Evolutionary conservation across 2,888 invertebrate species (phyloP).

Genomic region (Plutella xylostella): DNA sequence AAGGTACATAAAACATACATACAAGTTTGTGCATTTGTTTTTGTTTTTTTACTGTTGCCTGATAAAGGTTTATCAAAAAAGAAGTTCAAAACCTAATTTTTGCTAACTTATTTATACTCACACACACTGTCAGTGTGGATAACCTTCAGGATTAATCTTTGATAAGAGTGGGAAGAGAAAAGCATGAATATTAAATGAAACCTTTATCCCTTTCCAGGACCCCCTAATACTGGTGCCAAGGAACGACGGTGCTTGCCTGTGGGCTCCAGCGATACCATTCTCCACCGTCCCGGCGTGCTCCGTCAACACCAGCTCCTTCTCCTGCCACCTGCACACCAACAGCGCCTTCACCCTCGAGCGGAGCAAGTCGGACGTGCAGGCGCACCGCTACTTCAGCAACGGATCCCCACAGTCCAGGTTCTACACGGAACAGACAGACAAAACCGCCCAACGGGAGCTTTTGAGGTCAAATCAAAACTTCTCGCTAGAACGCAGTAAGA

Average conservation of each 20-base stretch:
- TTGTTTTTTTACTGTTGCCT: background rate
- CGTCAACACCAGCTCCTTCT: conserved; percentile 50
- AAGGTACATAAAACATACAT: conserved; percentile 68
- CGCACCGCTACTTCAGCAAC: conserved; percentile 36
- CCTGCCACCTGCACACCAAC: conserved; percentile 57
- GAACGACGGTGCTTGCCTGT: conserved; percentile 68
- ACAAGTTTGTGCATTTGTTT: background rate
- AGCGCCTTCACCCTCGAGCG: conserved; percentile 52
- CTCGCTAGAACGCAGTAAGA: conserved; percentile 52
- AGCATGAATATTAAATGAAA: no score
- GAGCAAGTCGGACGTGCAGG: conserved; percentile 57
- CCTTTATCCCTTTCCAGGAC: conserved; percentile 52
- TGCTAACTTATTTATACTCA: no score
- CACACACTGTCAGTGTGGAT: no score
- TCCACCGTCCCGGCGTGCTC: conserved; percentile 54
- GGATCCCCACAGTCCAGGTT: conserved; percentile 38
- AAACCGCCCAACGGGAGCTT: conserved; percentile 21
- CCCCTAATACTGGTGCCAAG: conserved; percentile 71
- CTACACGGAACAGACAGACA: conserved; percentile 47
- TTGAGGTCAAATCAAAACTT: conserved; percentile 28
- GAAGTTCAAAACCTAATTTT: no score
- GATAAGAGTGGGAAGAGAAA: no score
- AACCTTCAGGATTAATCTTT: no score
- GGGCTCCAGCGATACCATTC: conserved; percentile 57
- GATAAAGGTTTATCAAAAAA: background rate